Evolutionary conservation across 2,113 vertebrate genomes (phyloP).

Genomic region (Carassius auratus): DNA sequence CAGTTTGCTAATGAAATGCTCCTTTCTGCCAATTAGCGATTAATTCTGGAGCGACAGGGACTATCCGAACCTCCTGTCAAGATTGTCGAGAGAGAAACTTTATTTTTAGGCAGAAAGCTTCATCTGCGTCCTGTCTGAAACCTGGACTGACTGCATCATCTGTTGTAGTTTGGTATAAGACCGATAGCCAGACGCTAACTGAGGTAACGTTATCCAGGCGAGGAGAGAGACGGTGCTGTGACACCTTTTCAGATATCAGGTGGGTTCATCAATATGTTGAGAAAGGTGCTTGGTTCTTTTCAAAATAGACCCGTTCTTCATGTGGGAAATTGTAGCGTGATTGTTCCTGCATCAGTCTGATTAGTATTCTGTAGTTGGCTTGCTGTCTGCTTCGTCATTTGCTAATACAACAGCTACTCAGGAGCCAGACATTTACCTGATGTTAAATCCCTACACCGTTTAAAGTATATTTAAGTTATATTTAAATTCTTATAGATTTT

Average conservation of each 20-base stretch:
- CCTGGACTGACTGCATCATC: slow-evolving; percentile 1
- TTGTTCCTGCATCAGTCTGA: background rate
- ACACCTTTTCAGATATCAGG: slow-evolving; percentile 41
- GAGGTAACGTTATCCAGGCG: slow-evolving; percentile 24
- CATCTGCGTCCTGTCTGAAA: background rate
- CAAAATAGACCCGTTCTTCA: background rate
- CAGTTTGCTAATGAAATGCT: slow-evolving; percentile 22
- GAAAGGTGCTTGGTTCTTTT: background rate
- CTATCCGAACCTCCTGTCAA: background rate
- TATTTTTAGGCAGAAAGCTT: background rate
- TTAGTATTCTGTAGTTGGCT: background rate
- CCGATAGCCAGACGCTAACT: slow-evolving; percentile 40
- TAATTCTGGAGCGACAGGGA: background rate
- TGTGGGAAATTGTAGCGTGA: background rate
- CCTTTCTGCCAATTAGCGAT: background rate
- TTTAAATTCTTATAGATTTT: background rate
- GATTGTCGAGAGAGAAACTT: background rate
- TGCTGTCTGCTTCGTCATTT: slow-evolving; percentile 28
- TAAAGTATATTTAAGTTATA: background rate
- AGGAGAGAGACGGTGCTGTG: slow-evolving; percentile 15
- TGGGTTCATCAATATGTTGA: slow-evolving; percentile 28
- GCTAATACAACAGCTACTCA: slow-evolving; percentile 21
- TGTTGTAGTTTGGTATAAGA: slow-evolving; percentile 35
- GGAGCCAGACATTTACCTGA: slow-evolving; percentile 5
- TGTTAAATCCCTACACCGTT: background rate